phyloP scores from a whole-genome alignment of 1,140 invertebrate species.

The Arion vulgaris region DNA sequence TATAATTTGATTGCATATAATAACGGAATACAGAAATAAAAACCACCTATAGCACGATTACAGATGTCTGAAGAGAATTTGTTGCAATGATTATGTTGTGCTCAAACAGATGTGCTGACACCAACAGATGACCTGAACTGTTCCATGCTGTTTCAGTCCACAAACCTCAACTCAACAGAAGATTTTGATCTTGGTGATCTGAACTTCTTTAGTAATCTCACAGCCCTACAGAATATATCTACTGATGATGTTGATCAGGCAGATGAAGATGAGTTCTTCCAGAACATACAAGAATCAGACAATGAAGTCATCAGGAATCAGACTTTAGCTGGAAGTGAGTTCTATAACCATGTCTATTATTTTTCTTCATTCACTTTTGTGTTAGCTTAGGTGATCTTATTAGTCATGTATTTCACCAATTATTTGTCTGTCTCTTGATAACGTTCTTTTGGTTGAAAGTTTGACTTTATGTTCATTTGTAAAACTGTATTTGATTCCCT shows the following conservation, averaged over 20 bases:
- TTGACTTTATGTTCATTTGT: not conserved
- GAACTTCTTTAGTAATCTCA: not conserved
- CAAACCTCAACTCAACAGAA: not conserved
- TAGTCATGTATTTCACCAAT: too few species aligned
- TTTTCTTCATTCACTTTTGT: not conserved
- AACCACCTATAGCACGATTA: too few species aligned
- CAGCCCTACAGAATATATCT: not conserved
- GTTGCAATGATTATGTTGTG: too few species aligned
- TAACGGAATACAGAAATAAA: too few species aligned
- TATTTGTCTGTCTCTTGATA: too few species aligned
- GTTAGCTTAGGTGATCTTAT: not conserved
- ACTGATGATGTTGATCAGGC: not conserved
- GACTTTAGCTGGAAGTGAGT: not conserved
- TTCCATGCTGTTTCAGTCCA: not conserved
- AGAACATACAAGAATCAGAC: not conserved
- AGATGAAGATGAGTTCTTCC: not conserved
- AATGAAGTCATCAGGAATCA: not conserved
- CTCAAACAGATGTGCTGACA: not conserved
- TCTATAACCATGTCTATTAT: not conserved
- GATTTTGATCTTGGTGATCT: conserved; percentile 20
- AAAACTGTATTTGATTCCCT: not conserved
- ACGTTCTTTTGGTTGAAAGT: not conserved
- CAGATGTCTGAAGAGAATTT: too few species aligned
- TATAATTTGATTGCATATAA: too few species aligned
- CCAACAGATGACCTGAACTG: not conserved